phyloP scores from a whole-genome alignment of 2,113 vertebrate species.

The Aegithalos caudatus region DNA sequence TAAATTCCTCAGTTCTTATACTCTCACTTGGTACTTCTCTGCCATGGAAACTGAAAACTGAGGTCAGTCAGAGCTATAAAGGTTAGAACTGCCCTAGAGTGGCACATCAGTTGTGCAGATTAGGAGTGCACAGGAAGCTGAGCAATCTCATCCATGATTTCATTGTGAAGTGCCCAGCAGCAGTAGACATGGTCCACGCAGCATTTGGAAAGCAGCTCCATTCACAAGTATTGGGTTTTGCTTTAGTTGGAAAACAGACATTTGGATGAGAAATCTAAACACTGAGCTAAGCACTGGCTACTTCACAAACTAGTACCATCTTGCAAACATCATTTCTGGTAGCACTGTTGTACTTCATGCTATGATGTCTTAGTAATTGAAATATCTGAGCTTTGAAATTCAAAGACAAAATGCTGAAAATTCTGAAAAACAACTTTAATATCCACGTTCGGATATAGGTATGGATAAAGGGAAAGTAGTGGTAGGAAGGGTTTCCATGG shows the following conservation, averaged over 20 bases:
- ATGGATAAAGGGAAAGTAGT: not conserved
- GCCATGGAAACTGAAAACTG: not conserved
- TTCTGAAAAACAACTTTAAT: not conserved
- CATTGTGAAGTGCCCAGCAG: rapidly evolving
- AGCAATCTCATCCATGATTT: not conserved
- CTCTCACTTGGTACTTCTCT: not conserved
- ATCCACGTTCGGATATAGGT: rapidly evolving
- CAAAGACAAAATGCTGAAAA: not conserved
- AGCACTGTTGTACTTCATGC: not conserved
- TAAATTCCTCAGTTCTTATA: not conserved
- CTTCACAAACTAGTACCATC: not conserved
- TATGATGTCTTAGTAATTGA: not conserved
- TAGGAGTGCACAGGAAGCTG: not conserved
- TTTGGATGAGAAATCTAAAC: not conserved
- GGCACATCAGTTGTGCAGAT: not conserved
- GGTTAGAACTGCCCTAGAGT: not conserved
- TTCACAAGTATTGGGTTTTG: not conserved
- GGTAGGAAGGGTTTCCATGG: not conserved
- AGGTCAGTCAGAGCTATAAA: not conserved
- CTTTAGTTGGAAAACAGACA: not conserved
- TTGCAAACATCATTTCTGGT: not conserved
- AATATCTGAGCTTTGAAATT: not conserved
- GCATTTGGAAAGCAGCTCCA: not conserved
- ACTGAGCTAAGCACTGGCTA: not conserved
- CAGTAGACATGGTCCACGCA: not conserved